phyloP scores from a whole-genome alignment of 2,888 invertebrate genomes.

The Epistrophella euchroma region DNA sequence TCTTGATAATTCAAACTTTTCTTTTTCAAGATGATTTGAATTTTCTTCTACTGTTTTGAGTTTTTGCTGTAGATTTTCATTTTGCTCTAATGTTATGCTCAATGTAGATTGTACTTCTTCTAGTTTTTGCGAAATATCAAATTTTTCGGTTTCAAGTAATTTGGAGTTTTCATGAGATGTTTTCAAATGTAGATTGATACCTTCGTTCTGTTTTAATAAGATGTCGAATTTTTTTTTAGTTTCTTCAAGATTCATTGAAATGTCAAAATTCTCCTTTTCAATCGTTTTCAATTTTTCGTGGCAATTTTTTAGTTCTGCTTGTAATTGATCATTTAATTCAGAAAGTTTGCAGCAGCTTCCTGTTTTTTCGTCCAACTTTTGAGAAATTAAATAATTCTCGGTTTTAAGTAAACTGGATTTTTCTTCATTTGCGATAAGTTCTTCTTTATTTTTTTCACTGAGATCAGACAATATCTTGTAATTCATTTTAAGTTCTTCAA shows the following conservation, averaged over 20 bases:
- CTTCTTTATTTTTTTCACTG: constrained; percentile 86
- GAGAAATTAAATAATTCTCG: constrained; percentile 83
- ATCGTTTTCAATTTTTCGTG: constrained; percentile 82
- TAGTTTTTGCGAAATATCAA: constrained; percentile 78
- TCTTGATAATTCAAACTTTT: constrained; percentile 42
- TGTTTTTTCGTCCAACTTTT: constrained; percentile 85
- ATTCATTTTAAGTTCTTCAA: constrained; percentile 80
- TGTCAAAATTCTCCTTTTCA: constrained; percentile 81
- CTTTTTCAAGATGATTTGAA: constrained; percentile 71
- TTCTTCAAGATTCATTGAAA: constrained; percentile 85
- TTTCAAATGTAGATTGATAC: constrained; percentile 86
- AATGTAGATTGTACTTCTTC: constrained; percentile 76
- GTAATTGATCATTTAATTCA: constrained; percentile 76
- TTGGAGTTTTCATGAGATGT: constrained; percentile 85
- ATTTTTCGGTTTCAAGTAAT: constrained; percentile 27
- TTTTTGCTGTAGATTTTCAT: constrained; percentile 42
- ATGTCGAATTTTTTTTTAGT: constrained; percentile 81
- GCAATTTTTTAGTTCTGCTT: not conserved
- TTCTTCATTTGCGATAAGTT: constrained; percentile 86
- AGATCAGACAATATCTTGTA: constrained; percentile 85
- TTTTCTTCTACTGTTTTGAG: constrained; percentile 23
- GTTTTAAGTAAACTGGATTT: constrained; percentile 85
- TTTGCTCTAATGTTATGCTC: constrained; percentile 76
- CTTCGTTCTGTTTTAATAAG: constrained; percentile 78
- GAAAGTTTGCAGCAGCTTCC: constrained; percentile 78